phyloP scores from a whole-genome alignment of 92 coral and sea anemone genomes.

The Porites rus region DNA sequence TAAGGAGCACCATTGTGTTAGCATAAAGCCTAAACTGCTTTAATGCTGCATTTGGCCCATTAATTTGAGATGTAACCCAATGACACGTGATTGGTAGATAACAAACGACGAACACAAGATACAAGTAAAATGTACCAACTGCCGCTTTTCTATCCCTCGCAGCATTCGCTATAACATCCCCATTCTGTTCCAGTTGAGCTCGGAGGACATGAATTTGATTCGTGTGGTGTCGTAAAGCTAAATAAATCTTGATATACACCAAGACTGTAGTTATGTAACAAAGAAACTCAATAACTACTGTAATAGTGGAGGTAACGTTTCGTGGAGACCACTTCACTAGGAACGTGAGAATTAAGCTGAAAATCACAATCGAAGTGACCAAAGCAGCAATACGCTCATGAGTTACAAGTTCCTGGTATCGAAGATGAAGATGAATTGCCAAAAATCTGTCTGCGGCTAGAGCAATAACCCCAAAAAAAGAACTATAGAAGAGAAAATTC shows the following conservation, averaged over 20 bases:
- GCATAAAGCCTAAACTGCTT: not conserved
- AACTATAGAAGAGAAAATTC: not conserved
- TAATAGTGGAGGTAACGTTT: not conserved
- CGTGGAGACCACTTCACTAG: not conserved
- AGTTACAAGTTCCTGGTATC: conserved; percentile 17
- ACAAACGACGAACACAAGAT: not conserved
- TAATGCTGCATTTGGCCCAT: not conserved
- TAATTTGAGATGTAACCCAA: not conserved
- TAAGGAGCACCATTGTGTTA: not conserved
- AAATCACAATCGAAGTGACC: not conserved
- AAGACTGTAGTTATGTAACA: not conserved
- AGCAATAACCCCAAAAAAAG: not conserved
- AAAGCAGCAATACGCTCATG: not conserved
- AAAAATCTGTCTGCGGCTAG: not conserved
- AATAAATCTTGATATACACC: not conserved
- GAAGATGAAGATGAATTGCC: conserved; percentile 10
- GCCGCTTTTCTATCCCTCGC: not conserved
- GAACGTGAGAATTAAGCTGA: not conserved
- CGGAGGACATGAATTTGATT: not conserved
- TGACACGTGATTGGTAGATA: not conserved
- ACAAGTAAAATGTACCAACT: not conserved
- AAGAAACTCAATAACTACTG: not conserved
- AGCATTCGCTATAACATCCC: not conserved
- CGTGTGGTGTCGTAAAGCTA: not conserved
- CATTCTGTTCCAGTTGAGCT: not conserved